Evolutionary conservation across 2,797 vertebrate genomes (phyloP).

Genomic region (Nannoperca australis): DNA sequence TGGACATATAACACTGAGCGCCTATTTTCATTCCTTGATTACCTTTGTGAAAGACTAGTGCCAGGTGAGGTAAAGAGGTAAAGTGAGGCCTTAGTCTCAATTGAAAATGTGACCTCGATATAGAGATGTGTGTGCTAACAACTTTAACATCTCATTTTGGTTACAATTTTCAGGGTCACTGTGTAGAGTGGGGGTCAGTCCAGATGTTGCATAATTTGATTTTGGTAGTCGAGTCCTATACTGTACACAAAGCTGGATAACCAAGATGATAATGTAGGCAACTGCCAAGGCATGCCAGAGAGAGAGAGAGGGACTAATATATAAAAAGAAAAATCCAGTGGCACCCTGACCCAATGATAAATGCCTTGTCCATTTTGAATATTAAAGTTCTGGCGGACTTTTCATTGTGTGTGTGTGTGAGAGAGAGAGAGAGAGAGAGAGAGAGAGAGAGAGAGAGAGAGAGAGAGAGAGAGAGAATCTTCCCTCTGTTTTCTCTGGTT

Average conservation of each 20-base stretch:
- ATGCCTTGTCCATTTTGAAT: slow-evolving; percentile 47
- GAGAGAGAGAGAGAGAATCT: slow-evolving; percentile 1
- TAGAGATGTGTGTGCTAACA: neutral
- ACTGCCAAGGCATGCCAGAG: no score
- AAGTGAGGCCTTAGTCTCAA: neutral
- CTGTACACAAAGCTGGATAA: neutral
- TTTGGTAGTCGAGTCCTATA: neutral
- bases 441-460: neutral
- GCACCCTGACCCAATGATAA: slow-evolving; percentile 24
- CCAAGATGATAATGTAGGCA: neutral
- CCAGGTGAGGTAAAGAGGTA: neutral
- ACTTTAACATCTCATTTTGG: neutral
- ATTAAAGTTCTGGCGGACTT: slow-evolving; percentile 44
- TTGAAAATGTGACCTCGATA: neutral
- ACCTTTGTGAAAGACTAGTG: neutral
- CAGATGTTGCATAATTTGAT: neutral
- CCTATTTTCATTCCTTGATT: neutral
- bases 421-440: neutral
- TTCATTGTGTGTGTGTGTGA: neutral
- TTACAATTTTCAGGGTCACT: neutral
- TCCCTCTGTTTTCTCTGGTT: neutral
- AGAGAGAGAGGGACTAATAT: neutral
- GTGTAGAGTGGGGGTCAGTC: neutral
- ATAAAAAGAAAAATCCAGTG: slow-evolving; percentile 9
- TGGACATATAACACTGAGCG: neutral